phyloP scores from a whole-genome alignment of 2,888 invertebrate species.

The Drosophila fulvimacula region DNA sequence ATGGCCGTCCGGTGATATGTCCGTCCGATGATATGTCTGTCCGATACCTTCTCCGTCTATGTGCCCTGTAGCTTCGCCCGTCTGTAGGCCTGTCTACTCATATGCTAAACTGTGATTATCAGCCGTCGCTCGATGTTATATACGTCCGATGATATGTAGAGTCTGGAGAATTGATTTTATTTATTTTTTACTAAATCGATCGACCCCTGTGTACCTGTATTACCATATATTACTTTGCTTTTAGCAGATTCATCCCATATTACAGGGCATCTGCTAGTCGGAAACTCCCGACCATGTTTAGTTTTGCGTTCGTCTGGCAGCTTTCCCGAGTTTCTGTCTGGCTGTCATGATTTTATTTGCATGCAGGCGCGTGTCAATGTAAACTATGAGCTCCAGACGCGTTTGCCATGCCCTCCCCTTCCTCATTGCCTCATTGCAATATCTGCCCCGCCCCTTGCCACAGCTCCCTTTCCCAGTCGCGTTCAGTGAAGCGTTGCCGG shows the following conservation, averaged over 20 bases:
- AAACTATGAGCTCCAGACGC: conserved; percentile 54
- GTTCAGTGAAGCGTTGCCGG: conserved; percentile 60
- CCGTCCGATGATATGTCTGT: not conserved
- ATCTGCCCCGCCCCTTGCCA: not conserved
- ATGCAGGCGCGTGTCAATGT: conserved; percentile 66
- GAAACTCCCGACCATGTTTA: not conserved
- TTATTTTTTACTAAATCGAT: no score
- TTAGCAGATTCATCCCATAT: no score
- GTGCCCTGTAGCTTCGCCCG: no score
- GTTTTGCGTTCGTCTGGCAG: conserved; percentile 24
- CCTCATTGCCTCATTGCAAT: conserved; percentile 1
- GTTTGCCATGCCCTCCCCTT: conserved; percentile 23
- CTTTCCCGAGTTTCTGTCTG: conserved; percentile 57
- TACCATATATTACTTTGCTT: no score
- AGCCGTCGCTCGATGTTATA: no score
- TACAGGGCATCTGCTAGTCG: not conserved
- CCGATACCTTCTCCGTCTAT: not conserved
- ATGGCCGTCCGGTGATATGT: no score
- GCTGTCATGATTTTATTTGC: conserved; percentile 64
- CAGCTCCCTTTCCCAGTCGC: not conserved
- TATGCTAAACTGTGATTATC: not conserved
- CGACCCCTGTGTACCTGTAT: no score
- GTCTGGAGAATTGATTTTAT: no score
- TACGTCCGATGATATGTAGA: no score
- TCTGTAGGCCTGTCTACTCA: not conserved